These are phyloP conservation scores for Biston stratarius DNA, from an alignment of 2,888 invertebrate genomes.

Conservation along the genomic window DNA sequence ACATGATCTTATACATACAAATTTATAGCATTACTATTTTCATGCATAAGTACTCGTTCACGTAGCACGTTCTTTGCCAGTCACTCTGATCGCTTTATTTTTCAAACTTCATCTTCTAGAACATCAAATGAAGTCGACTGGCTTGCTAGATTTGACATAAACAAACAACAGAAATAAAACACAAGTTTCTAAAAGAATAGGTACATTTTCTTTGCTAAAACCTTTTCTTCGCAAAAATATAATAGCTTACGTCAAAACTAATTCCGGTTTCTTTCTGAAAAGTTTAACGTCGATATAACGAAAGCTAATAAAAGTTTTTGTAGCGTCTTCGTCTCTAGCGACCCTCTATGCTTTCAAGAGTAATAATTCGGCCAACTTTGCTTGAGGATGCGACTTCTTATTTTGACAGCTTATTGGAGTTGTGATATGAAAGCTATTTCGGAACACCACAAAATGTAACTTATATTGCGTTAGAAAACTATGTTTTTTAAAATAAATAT, in stretches of 20 bases:
- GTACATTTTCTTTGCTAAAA: background rate
- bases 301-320: slow-evolving; percentile 33
- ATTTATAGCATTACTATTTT: too few relatives aligned
- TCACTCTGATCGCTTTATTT: background rate
- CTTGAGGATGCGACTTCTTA: slow-evolving; percentile 6
- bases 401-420: slow-evolving; percentile 19
- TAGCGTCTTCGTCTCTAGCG: slow-evolving; percentile 20
- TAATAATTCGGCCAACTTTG: slow-evolving; percentile 31
- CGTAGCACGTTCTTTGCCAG: too few relatives aligned
- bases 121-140: background rate
- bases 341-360: slow-evolving; percentile 24
- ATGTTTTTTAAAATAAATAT: too few relatives aligned
- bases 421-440: slow-evolving; percentile 12
- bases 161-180: slow-evolving; percentile 9
- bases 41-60: too few relatives aligned
- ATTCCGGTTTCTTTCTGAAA: slow-evolving; percentile 26
- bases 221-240: slow-evolving; percentile 15
- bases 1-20: too few relatives aligned
- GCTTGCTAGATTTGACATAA: background rate
- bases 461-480: background rate
- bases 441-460: slow-evolving; percentile 8
- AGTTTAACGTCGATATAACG: slow-evolving; percentile 33
- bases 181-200: slow-evolving; percentile 7
- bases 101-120: background rate
- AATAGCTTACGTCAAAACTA: slow-evolving; percentile 29